phyloP scores from a whole-genome alignment of 2,797 vertebrate genomes.

The Rhabdomys pumilio region DNA sequence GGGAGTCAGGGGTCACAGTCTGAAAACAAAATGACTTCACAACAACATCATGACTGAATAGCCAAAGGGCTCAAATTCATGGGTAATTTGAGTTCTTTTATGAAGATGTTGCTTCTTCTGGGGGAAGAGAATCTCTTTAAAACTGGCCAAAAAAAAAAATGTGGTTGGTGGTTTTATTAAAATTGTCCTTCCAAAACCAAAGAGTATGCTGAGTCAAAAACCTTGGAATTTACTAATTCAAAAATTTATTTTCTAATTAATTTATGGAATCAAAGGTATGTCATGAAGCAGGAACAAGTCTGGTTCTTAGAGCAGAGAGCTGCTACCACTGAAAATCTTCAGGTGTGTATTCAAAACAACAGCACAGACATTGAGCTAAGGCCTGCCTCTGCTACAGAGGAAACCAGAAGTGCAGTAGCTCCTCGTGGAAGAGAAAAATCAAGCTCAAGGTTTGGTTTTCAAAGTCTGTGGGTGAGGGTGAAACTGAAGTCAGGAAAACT shows the following conservation, averaged over 20 bases:
- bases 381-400: not conserved
- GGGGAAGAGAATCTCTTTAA: not conserved
- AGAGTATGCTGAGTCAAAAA: not conserved
- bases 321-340: not conserved
- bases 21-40: slow-evolving; percentile 46
- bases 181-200: not conserved
- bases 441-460: slow-evolving; percentile 4
- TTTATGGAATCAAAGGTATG: not conserved
- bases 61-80: not conserved
- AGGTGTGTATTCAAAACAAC: not conserved
- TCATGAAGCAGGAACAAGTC: slow-evolving; percentile 4
- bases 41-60: not conserved
- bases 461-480: not conserved
- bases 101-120: not conserved
- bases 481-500: slow-evolving; percentile 4
- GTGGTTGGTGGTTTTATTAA: not conserved
- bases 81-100: not conserved
- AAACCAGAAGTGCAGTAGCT: not conserved
- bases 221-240: not conserved
- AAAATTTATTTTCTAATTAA: slow-evolving; percentile 28
- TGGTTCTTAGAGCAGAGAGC: not conserved
- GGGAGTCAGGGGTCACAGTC: not conserved
- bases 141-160: not conserved
- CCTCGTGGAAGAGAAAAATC: not conserved
- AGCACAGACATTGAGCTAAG: not conserved